Conservation (phyloP, 2,888 invertebrate genomes). For the Cryptocheilus praepositus region DNA sequence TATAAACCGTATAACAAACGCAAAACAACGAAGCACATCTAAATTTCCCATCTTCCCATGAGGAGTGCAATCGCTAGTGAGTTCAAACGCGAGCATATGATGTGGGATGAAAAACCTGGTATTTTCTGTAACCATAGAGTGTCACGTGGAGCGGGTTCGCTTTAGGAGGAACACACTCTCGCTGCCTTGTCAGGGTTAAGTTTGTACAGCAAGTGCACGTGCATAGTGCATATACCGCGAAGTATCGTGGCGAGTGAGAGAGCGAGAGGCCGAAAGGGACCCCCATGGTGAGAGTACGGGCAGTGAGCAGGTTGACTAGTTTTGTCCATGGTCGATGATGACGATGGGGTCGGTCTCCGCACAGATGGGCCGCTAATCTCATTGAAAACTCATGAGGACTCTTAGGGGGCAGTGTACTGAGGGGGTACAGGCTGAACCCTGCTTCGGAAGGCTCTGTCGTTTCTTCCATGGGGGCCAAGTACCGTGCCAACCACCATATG, state of each 20-base stretch:
- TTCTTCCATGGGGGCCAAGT: slow-evolving; percentile 64
- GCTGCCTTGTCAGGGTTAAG: slow-evolving; percentile 28
- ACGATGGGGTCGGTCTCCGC: slow-evolving; percentile 69
- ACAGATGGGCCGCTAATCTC: slow-evolving; percentile 75
- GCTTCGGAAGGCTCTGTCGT: slow-evolving; percentile 53
- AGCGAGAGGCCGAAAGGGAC: slow-evolving; percentile 28
- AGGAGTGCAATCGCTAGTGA: slow-evolving; percentile 62
- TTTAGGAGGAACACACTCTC: slow-evolving; percentile 13
- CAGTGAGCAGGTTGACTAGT: slow-evolving; percentile 72
- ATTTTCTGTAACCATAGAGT: slow-evolving; percentile 41
- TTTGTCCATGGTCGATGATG: slow-evolving; percentile 71
- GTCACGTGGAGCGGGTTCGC: not conserved
- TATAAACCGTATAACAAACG: not conserved
- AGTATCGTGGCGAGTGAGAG: slow-evolving; percentile 14
- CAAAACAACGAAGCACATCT: too few species aligned
- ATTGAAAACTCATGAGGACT: slow-evolving; percentile 75
- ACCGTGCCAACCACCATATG: slow-evolving; percentile 74
- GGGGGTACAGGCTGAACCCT: slow-evolving; percentile 55
- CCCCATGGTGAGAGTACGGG: slow-evolving; percentile 60
- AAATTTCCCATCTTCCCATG: slow-evolving; percentile 23
- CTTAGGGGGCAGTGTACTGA: slow-evolving; percentile 51
- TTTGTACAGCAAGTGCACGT: slow-evolving; percentile 62
- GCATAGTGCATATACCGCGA: slow-evolving; percentile 45
- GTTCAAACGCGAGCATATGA: slow-evolving; percentile 70
- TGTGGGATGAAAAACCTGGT: slow-evolving; percentile 61